Conservation (phyloP, 2,888 invertebrate genomes). For the Harpagoxenus sublaevis region DNA sequence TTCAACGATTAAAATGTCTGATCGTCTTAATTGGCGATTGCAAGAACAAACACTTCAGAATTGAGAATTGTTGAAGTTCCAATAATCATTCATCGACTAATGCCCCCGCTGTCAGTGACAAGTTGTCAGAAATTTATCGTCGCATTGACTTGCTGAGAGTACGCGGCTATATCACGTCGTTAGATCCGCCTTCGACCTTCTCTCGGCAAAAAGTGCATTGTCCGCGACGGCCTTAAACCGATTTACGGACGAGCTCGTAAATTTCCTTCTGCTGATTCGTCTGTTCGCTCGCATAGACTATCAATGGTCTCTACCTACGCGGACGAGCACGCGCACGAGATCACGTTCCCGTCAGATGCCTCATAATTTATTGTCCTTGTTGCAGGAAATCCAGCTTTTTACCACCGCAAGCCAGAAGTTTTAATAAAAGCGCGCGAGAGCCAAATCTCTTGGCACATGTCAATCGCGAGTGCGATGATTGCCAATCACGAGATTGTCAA, state of each 20-base stretch:
- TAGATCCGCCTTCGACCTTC: conserved; percentile 59
- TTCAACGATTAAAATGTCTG: background rate
- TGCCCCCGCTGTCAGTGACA: background rate
- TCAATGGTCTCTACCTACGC: conserved; percentile 55
- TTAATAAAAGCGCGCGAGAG: background rate
- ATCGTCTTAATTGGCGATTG: background rate
- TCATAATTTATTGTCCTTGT: conserved; percentile 66
- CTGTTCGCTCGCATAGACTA: conserved; percentile 46
- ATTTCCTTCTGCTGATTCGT: conserved; percentile 67
- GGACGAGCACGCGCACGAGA: conserved; percentile 27
- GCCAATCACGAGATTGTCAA: too few relatives aligned
- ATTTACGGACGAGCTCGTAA: conserved; percentile 65
- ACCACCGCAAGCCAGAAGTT: conserved; percentile 17
- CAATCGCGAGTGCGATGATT: background rate
- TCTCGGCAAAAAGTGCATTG: conserved; percentile 52
- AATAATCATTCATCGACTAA: conserved; percentile 27
- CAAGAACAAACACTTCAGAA: background rate
- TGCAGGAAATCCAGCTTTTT: conserved; percentile 56
- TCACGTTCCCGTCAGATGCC: conserved; percentile 24
- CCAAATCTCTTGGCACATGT: background rate
- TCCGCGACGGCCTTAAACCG: conserved; percentile 56
- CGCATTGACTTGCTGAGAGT: background rate
- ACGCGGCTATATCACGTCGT: conserved; percentile 7
- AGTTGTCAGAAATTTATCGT: background rate
- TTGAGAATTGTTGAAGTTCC: background rate